Evolutionary conservation across 2,113 vertebrate genomes (phyloP), one percentile per base, ranked within the genome.

Genomic region (Lophura nycthemera): DNA sequence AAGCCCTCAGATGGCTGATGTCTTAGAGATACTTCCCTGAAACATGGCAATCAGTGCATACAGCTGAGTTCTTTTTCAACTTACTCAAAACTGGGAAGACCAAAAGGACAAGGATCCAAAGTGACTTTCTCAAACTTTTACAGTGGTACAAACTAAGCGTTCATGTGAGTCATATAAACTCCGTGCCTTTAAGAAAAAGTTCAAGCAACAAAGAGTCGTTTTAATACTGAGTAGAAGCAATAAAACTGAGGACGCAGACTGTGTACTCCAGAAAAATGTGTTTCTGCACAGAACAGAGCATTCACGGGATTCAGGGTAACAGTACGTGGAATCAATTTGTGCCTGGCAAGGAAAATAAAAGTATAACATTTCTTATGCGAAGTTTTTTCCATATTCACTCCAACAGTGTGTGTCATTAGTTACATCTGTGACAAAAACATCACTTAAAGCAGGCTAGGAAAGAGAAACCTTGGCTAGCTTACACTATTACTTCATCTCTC

Each of bases 311-410:
- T 50, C 69, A 67, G 89, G 40, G 54, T 92, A 96, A 96, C 66
- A 83, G 19, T 95, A 20, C 93, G 90, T 97, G 97, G 97, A 97
- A 96, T 89, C 93, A 95, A 97, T 97, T 96, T 96, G 90, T 87
- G 90, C 48, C 92, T 97, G 97, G 95, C 96, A 96, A 88, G 52
- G 87, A 92, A 94, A 93, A 91, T 29, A 83, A 90, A 91, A 94
- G 83, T 91, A 86, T 96, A 97, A 79, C n/a, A 69, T 97, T 97
- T 96, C 93, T 96, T 93, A 82, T 91, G 87, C 14, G 5, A 93
- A 94, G 94, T 89, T 96, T 96, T 97, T 97, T 97, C 96, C 96
- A 97, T 76, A 95, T 89, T 95, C 83, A 24, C 85, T 96, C 72
- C 85, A 97, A 75, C 30, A 87, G 89, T 92, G 63, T 92, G 82